Conservation (phyloP, 2,888 invertebrate species). For the Rhagium mordax region DNA sequence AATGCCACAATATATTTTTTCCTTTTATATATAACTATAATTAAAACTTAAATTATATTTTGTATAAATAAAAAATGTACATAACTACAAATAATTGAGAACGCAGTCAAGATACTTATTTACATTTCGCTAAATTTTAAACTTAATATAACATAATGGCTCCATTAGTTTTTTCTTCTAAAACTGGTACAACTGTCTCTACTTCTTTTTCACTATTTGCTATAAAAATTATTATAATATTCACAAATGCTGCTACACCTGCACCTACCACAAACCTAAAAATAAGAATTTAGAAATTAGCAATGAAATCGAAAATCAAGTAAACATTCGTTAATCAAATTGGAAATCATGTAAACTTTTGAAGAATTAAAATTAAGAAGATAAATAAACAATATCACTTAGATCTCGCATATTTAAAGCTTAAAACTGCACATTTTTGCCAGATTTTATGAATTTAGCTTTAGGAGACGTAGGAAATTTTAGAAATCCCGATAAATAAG, state of each 20-base stretch:
- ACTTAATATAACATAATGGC: constrained; percentile 86
- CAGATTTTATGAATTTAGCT: no score
- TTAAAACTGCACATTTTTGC: no score
- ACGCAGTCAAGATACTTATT: constrained; percentile 33
- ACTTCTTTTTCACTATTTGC: constrained; percentile 80
- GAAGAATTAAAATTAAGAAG: no score
- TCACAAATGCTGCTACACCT: constrained; percentile 79
- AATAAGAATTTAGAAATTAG: constrained; percentile 36
- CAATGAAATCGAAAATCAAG: not conserved
- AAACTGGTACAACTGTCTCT: constrained; percentile 78
- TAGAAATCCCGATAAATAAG: no score
- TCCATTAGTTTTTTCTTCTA: constrained; percentile 86
- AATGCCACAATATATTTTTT: not conserved
- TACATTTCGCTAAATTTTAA: constrained; percentile 24
- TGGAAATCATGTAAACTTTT: no score
- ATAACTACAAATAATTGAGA: constrained; percentile 17
- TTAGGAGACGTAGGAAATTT: no score
- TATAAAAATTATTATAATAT: constrained; percentile 81
- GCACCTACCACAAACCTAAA: constrained; percentile 83
- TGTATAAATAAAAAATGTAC: constrained; percentile 32
- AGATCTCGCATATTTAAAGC: no score
- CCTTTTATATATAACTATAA: constrained; percentile 2
- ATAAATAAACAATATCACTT: no score
- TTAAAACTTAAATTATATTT: constrained; percentile 7
- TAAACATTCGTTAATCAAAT: no score